Evolutionary conservation across 2,888 invertebrate species (phyloP), one percentile per base, ranked within the genome.

Genomic region (Herminia tarsipennalis): DNA sequence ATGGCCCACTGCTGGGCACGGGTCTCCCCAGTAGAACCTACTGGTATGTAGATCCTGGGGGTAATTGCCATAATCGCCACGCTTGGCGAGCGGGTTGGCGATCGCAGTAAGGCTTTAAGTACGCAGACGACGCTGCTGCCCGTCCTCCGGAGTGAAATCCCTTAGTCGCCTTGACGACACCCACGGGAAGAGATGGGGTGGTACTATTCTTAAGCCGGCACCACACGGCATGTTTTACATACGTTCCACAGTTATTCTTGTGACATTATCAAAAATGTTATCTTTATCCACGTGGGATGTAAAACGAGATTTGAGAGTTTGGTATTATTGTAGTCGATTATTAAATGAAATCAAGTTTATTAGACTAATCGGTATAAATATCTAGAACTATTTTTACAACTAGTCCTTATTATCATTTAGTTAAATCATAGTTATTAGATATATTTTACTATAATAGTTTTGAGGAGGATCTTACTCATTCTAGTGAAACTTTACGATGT

Each of bases 331-430:
- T 48, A 41, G 56, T 55, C 37, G 57, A 64, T 61, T 58, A 59
- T 61, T 59, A 65, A 67, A 70, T 58, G 56, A 58, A 71, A 70
- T 69, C 67, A 70, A 70, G 63, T 73, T 76, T 73, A 68, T 56
- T 64, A 66, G 47, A 71, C 60, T 73, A 73, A 76, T 78, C 66
- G 71, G 66, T 73, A 77, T 73, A 73, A 76, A 77, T 70, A 76
- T 70, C 76, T 81, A 84, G 78, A 82, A 76, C 83, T 87, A 87
- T 88, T 86, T 88, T 86, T 87, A 83, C 88, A 86, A 81, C 89
- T 89, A 89, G 88, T 89, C 88, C 82, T 74, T 88, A 82, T 81
- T 76, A 85, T 71, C 57, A 66, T 88, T 88, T 86, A 84, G 76
- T 83, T 85, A 67, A 74, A 51, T 75, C 58, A 77, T 87, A 86